phyloP scores from a whole-genome alignment of 2,113 vertebrate species.

The Nettapus auritus region DNA sequence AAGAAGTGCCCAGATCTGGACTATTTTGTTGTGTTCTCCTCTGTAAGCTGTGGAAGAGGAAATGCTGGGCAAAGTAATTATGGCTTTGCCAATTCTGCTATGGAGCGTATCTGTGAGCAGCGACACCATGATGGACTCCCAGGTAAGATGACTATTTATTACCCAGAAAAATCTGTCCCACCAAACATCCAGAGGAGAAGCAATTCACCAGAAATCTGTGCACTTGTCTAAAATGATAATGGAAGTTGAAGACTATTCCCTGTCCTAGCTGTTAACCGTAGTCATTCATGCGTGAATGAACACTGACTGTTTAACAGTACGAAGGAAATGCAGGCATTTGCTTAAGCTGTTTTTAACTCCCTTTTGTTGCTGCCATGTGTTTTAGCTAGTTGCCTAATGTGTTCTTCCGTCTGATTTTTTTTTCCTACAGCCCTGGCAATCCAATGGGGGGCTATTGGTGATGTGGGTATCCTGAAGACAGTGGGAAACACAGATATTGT shows the following conservation, averaged over 20 bases:
- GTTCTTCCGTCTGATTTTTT: not conserved
- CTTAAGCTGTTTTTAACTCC: not conserved
- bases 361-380: not conserved
- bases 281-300: not conserved
- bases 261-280: not conserved
- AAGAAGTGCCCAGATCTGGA: slow-evolving; percentile 87
- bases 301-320: not conserved
- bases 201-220: not conserved
- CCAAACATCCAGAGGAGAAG: not conserved
- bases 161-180: not conserved
- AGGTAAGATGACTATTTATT: slow-evolving; percentile 40
- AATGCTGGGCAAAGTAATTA: slow-evolving; percentile 96
- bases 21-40: slow-evolving; percentile 95
- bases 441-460: slow-evolving; percentile 96
- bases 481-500: slow-evolving; percentile 84
- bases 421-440: slow-evolving; percentile 82
- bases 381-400: not conserved
- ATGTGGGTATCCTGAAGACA: slow-evolving; percentile 90
- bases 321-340: not conserved
- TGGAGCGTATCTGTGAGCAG: slow-evolving; percentile 96
- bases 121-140: slow-evolving; percentile 84
- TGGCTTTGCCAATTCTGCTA: slow-evolving; percentile 94
- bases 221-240: not conserved
- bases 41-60: slow-evolving; percentile 94
- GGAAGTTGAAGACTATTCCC: not conserved